A percentile compares a stretch with the other conserved stretches of the same genome.
phyloP scores from a whole-genome alignment of 2,113 vertebrate species.

The Chaetorhynchus papuensis region DNA sequence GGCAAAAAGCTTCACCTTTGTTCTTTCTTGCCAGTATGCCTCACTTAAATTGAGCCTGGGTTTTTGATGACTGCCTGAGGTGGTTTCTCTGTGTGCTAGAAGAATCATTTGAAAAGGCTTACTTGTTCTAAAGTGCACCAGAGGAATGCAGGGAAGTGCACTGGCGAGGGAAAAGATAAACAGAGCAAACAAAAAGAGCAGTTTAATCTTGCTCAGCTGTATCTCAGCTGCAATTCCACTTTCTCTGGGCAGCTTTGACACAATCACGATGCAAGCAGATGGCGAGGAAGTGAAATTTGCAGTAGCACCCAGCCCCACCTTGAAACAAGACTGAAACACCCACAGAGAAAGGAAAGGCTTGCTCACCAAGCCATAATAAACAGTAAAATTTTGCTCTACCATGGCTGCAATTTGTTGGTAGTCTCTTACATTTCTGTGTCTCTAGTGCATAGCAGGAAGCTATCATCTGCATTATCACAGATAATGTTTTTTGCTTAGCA shows the following conservation, averaged over 20 bases:
- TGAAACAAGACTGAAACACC: neutral
- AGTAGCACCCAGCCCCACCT: neutral
- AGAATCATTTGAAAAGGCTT: constrained; percentile 2
- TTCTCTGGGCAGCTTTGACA: neutral
- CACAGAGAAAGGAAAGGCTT: neutral
- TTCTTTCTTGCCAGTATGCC: neutral
- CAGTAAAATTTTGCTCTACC: neutral
- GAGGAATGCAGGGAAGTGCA: neutral
- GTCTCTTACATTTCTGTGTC: neutral
- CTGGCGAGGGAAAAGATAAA: neutral
- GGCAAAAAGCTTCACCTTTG: constrained; percentile 34
- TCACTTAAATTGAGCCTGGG: constrained; percentile 2
- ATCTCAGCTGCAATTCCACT: neutral
- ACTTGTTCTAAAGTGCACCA: constrained; percentile 4
- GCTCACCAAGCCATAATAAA: neutral
- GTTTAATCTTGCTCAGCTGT: constrained; percentile 1
- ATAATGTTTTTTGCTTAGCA: neutral
- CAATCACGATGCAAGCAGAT: neutral
- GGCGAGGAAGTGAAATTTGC: neutral
- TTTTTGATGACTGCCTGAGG: neutral
- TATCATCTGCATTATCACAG: neutral
- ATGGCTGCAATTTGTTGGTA: neutral
- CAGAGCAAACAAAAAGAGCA: constrained; percentile 11
- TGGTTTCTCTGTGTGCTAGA: neutral
- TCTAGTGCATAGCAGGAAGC: neutral